Base-by-base conservation (phyloP, 2,113 vertebrate species). In the Syngnathus floridae region DNA sequence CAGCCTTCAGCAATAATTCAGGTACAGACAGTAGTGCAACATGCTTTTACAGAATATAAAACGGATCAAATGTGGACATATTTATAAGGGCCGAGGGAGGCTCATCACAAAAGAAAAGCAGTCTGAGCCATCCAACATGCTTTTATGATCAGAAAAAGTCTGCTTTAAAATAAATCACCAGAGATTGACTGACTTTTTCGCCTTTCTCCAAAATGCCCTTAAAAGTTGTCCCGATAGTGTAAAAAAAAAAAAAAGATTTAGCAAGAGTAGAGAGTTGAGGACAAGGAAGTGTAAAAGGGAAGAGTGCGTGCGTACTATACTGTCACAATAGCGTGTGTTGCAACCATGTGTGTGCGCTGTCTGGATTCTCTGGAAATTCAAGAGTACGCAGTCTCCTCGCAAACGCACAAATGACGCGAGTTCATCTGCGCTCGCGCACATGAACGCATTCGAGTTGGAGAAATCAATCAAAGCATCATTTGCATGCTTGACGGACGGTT, bases 241-340 rank as follows among this genome's bases (percentile, higher is more conserved):
- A 74, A 13, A 41, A 41, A 41, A 67, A 51, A 73, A 67, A 69
- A 65, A 51, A 72, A 66, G 65, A 70, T 88, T 84, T 78, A 76
- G 82, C 79, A 88, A 88, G 10, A 81, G 60, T 72, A 74, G 79
- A 82, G 83, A 80, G 75, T 82, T 69, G 84, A 85, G 57, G 54
- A 56, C 26, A 80, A 66, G 80, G 80, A 89, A 87, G 85, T 82
- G 73, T 80, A 74, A 85, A 81, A 85, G 67, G 84, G 81, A 81
- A 84, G 81, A 62, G 67, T 5, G 17, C 61, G 67, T 5, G 17
- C 77, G 83, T 85, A 76, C 81, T 66, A 43, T 77, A 81, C 26
- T 89, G 87, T 88, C 88, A 90, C 84, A 85, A 88, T 74, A 43
- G 72, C 59, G 69, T 80, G 84, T 91, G 87, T 88, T 85, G 87